Base-by-base conservation (phyloP, 2,888 invertebrate species). In the Andrena minutula region DNA sequence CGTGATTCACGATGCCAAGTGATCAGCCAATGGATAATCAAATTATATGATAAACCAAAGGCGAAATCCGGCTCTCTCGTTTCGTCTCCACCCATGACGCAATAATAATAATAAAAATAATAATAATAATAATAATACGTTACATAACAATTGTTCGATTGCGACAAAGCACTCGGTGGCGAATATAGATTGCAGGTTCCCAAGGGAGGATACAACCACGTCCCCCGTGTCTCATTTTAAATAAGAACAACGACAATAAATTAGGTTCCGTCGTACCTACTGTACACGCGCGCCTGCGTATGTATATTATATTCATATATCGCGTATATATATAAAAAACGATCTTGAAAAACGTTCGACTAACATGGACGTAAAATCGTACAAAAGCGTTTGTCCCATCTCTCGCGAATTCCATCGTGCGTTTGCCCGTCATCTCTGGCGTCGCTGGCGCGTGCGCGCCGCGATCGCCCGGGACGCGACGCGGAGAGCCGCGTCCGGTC, bases 311-410 rank as follows among this genome's bases (percentile, higher is more conserved):
- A 78, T 32, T 56, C 51, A 63, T 72, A 68, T 79, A 80, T 30
- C 56, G 82, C 75, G 77, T 83, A 84, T 68, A 73, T 87, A 86
- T 87, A 89, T 85, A 87, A 86, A 86, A 88, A 86, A 88, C 87
- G 86, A 88, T 85, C 82, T 87, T 83, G 88, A 86, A 80, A 86
- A 87, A 89, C 82, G 88, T 88, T 89, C 84, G 87, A 91, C 89
- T 88, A 92, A 90, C 89, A 89, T 91, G 92, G 92, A 92, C 92
- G 92, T 90, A 92, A 92, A 90, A 89, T 88, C 84, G 91, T 91
- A 92, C 88, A 83, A 90, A 92, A 92, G 90, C 92, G 85, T 91
- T 88, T 91, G 71, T 76, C 64, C 68, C 60, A 41, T 41, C 41
- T 1, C 41, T 41, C 12, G 41, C 16, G 41, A 56, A 65, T 68